phyloP scores from a whole-genome alignment of 2,888 invertebrate species.

The Rhaphigaster nebulosa region DNA sequence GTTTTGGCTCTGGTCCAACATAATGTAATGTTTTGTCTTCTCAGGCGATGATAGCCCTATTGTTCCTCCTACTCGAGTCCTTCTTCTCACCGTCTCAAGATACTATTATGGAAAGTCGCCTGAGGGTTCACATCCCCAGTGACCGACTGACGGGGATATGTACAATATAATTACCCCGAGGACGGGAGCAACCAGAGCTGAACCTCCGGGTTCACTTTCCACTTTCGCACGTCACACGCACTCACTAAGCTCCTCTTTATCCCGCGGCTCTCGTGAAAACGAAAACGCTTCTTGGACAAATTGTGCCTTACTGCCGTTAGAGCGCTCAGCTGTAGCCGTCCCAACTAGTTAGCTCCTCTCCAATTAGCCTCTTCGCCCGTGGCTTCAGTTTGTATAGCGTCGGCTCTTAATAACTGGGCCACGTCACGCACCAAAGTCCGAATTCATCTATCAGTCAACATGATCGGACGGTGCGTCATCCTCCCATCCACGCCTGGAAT shows the following conservation, averaged over 20 bases:
- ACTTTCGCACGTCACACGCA: neutral
- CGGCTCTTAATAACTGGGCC: neutral
- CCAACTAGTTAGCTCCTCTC: neutral
- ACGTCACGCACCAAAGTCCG: neutral
- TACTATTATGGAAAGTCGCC: neutral
- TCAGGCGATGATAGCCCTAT: neutral
- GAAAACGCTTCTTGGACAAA: neutral
- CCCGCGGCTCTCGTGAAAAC: neutral
- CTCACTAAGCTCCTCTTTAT: neutral
- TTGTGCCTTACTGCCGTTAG: neutral
- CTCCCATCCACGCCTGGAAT: too few relatives aligned
- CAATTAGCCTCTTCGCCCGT: neutral
- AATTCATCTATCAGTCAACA: neutral
- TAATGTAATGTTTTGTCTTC: neutral
- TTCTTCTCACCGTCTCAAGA: neutral
- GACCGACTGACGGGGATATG: neutral
- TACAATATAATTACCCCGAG: neutral
- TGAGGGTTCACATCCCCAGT: neutral
- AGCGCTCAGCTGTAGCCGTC: neutral
- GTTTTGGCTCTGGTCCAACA: neutral
- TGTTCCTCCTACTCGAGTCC: neutral
- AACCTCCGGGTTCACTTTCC: slow-evolving; percentile 29
- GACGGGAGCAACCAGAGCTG: neutral
- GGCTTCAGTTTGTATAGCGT: neutral
- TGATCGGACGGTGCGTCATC: too few relatives aligned